Conservation (phyloP, 2,797 vertebrate genomes). For the Darevskia nairensis region DNA sequence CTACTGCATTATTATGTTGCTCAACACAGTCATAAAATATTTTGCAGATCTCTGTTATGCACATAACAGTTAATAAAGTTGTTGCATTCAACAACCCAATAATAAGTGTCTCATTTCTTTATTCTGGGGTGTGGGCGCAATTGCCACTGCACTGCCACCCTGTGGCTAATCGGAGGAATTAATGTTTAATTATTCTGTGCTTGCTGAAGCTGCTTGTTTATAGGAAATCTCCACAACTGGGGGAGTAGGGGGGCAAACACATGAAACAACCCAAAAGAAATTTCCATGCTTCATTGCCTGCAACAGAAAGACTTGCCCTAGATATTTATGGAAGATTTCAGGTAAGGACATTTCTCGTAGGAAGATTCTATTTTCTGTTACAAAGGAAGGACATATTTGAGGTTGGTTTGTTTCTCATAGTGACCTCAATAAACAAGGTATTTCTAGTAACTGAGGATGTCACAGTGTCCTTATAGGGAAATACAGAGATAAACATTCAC, state of each 20-base stretch:
- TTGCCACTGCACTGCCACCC: not conserved
- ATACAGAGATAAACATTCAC: not conserved
- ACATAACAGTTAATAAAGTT: not conserved
- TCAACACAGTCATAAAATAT: not conserved
- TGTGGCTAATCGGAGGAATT: not conserved
- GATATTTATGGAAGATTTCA: not conserved
- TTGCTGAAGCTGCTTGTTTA: not conserved
- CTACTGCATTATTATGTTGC: not conserved
- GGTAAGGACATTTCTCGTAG: not conserved
- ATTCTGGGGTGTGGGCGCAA: not conserved
- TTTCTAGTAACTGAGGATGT: not conserved
- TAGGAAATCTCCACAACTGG: not conserved
- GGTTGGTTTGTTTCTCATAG: not conserved
- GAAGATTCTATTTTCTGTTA: not conserved
- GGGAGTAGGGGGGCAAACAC: not conserved
- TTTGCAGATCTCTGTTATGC: not conserved
- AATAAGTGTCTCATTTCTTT: not conserved
- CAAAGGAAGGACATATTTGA: not conserved
- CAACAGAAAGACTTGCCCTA: not conserved
- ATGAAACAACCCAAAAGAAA: not conserved
- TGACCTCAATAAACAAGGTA: not conserved
- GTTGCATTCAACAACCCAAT: not conserved
- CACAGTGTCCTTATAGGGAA: not conserved
- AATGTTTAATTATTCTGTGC: conserved; percentile 4
- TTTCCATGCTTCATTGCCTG: not conserved